Conservation (phyloP, 2,797 vertebrate species). For the Sebastes vulpes region DNA sequence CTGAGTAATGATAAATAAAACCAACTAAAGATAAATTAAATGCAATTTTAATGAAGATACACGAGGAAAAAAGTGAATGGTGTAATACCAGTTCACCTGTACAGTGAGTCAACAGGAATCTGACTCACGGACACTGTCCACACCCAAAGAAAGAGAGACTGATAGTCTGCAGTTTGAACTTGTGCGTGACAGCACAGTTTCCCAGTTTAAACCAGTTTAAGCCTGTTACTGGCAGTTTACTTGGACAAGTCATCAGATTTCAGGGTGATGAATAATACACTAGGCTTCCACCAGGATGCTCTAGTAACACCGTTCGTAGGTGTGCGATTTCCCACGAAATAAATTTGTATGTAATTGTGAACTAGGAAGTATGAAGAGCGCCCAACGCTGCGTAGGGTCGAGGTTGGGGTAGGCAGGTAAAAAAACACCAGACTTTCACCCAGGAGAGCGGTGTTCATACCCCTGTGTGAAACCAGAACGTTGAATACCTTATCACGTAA, state of each 20-base stretch:
- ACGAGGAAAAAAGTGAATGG: background rate
- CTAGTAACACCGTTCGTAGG: too few species aligned
- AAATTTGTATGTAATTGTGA: too few species aligned
- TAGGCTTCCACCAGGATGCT: background rate
- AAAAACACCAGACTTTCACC: too few species aligned
- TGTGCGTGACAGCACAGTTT: constrained; percentile 6
- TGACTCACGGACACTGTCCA: constrained; percentile 31
- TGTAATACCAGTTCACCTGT: background rate
- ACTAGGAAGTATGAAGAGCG: too few species aligned
- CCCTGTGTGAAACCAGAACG: too few species aligned
- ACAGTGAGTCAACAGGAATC: constrained; percentile 12
- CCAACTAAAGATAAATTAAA: background rate
- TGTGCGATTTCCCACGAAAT: too few species aligned
- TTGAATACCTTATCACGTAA: too few species aligned
- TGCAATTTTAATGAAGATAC: background rate
- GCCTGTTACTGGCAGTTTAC: background rate
- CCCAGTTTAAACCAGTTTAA: constrained; percentile 31
- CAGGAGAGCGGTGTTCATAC: too few species aligned
- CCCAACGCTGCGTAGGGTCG: too few species aligned
- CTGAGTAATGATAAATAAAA: background rate
- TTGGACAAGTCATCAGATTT: background rate
- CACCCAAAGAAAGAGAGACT: constrained; percentile 15
- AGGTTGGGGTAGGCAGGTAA: too few species aligned
- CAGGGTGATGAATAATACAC: background rate
- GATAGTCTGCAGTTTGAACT: constrained; percentile 30